Conservation (phyloP, 2,113 vertebrate species). For the Bombycilla garrulus region DNA sequence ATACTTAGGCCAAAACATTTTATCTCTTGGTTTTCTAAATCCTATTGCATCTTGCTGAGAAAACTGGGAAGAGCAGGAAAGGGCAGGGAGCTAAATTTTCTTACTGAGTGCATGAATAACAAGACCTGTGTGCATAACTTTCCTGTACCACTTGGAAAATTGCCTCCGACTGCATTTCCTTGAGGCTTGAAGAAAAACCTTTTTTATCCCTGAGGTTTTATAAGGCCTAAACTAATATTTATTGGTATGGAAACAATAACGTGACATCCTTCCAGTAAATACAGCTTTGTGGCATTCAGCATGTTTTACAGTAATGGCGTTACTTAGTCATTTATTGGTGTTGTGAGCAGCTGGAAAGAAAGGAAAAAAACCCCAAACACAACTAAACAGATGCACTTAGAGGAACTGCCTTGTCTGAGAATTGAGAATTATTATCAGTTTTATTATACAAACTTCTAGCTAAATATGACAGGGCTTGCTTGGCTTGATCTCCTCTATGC, state of each 20-base stretch:
- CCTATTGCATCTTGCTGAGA: neutral
- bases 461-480: neutral
- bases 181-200: conserved; percentile 56
- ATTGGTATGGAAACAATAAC: conserved; percentile 59
- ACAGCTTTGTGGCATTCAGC: conserved; percentile 56
- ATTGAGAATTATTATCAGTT: neutral
- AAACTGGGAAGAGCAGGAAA: neutral
- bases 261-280: conserved; percentile 68
- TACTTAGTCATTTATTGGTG: conserved; percentile 70
- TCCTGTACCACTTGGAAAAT: conserved; percentile 20
- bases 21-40: neutral
- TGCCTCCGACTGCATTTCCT: conserved; percentile 31
- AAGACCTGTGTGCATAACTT: conserved; percentile 1
- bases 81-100: neutral
- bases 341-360: conserved; percentile 6
- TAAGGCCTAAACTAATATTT: conserved; percentile 66
- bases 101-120: neutral
- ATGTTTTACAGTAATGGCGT: conserved; percentile 65
- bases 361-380: neutral
- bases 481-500: neutral
- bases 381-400: conserved; percentile 31
- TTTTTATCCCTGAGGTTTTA: conserved; percentile 1
- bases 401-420: conserved; percentile 13
- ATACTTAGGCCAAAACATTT: neutral
- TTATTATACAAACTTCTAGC: neutral